A percentile compares a stretch with the other conserved stretches of the same genome.
These are phyloP conservation scores for Parnassius apollo DNA, from an alignment of 2,888 invertebrate genomes.

Conservation along the genomic window DNA sequence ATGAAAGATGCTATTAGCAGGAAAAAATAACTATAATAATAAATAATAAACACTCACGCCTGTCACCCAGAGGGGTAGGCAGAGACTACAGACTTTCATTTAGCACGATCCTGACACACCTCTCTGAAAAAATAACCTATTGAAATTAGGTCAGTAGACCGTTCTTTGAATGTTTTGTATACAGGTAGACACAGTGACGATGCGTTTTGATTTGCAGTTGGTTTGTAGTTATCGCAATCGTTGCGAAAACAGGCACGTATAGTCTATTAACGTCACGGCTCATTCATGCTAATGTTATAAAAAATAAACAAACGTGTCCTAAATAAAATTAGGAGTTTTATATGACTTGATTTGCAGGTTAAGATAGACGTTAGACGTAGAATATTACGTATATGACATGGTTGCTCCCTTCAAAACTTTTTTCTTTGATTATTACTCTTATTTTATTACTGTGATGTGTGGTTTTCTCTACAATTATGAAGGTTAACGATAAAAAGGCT, in stretches of 20 bases:
- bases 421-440: too few relatives aligned
- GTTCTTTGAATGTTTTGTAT: not conserved
- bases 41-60: too few relatives aligned
- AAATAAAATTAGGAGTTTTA: constrained; percentile 7
- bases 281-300: constrained; percentile 2
- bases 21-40: constrained; percentile 17
- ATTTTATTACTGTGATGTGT: too few relatives aligned
- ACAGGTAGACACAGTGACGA: not conserved
- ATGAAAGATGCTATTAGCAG: constrained; percentile 6
- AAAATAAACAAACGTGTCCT: constrained; percentile 4
- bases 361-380: too few relatives aligned
- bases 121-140: constrained; percentile 17
- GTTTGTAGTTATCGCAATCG: constrained; percentile 1
- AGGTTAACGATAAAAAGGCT: too few relatives aligned
- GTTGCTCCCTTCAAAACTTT: too few relatives aligned
- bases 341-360: not conserved
- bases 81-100: too few relatives aligned
- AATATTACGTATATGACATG: too few relatives aligned
- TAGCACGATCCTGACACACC: too few relatives aligned
- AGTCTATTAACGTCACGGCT: not conserved
- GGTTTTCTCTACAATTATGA: too few relatives aligned
- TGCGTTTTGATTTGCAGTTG: constrained; percentile 13
- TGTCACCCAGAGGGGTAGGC: too few relatives aligned
- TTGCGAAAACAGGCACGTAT: constrained; percentile 7
- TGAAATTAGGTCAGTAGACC: constrained; percentile 23